A percentile compares a stretch with the other conserved stretches of the same genome.
phyloP scores from a whole-genome alignment of 2,888 invertebrate species.

The Sarcophaga variegata region DNA sequence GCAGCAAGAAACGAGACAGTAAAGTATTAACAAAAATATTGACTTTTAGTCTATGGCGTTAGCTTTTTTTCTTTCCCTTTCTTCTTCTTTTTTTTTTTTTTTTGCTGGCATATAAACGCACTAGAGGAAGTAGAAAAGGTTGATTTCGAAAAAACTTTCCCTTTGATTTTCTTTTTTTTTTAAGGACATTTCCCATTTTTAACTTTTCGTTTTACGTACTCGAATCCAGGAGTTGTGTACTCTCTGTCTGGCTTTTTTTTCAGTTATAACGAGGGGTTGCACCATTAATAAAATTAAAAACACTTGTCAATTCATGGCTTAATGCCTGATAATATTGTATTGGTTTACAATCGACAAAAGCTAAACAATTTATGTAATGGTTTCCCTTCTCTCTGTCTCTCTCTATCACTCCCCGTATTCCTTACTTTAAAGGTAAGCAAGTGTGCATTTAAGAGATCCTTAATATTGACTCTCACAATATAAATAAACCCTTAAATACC shows the following conservation, averaged over 20 bases:
- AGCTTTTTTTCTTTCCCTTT: too few species aligned
- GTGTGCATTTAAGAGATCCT: constrained; percentile 45
- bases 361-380: constrained; percentile 68
- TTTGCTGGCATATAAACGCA: constrained; percentile 13
- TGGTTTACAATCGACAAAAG: constrained; percentile 60
- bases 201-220: neutral
- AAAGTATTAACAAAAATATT: constrained; percentile 66
- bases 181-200: neutral
- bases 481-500: constrained; percentile 46
- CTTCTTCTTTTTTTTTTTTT: constrained; percentile 13
- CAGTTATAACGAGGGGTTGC: constrained; percentile 42
- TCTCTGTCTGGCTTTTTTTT: neutral
- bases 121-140: constrained; percentile 7
- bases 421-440: neutral
- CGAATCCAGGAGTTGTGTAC: constrained; percentile 14
- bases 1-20: constrained; percentile 23
- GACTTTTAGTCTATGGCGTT: constrained; percentile 63
- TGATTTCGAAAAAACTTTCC: too few species aligned
- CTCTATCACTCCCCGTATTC: too few species aligned
- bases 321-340: constrained; percentile 68
- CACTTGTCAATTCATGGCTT: constrained; percentile 67
- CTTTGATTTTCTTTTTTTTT: constrained; percentile 22
- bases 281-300: constrained; percentile 69
- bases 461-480: constrained; percentile 10
- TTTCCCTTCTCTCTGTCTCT: constrained; percentile 37